Percentiles rank a stretch among this genome's conserved stretches.
Evolutionary conservation across 2,888 invertebrate genomes (phyloP).

Genomic region (Girardia tigrina): DNA sequence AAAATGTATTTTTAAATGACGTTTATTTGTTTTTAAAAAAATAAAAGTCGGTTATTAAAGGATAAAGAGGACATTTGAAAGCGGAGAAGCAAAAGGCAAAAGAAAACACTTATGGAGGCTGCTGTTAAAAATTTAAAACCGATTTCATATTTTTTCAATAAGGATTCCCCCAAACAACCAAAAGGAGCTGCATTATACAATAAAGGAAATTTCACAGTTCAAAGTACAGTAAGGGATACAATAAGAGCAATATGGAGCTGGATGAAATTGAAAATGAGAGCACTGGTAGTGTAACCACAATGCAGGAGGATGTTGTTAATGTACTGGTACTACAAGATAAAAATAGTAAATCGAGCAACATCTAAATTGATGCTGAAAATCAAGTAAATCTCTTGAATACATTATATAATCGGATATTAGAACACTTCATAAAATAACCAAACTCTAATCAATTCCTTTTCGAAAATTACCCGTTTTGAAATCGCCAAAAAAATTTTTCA

Average conservation of each 20-base stretch:
- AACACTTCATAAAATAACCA: not conserved
- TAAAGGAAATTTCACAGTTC: not conserved
- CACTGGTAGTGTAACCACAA: not conserved
- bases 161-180: too few relatives aligned
- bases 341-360: not conserved
- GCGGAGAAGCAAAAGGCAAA: too few relatives aligned
- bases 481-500: conserved; percentile 1
- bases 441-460: not conserved
- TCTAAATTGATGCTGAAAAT: not conserved
- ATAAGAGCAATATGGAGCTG: not conserved
- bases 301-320: not conserved
- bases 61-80: too few relatives aligned
- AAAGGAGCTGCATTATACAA: too few relatives aligned
- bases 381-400: not conserved
- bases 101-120: too few relatives aligned
- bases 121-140: too few relatives aligned
- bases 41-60: too few relatives aligned
- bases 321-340: not conserved
- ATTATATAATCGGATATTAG: not conserved
- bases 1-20: too few relatives aligned
- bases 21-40: too few relatives aligned
- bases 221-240: not conserved
- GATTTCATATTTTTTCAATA: too few relatives aligned
- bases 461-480: not conserved
- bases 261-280: not conserved